Percentiles rank a stretch among this genome's conserved stretches.
Evolutionary conservation across 2,888 invertebrate species (phyloP).

Genomic region (Rhagophthalmus giganteus): DNA sequence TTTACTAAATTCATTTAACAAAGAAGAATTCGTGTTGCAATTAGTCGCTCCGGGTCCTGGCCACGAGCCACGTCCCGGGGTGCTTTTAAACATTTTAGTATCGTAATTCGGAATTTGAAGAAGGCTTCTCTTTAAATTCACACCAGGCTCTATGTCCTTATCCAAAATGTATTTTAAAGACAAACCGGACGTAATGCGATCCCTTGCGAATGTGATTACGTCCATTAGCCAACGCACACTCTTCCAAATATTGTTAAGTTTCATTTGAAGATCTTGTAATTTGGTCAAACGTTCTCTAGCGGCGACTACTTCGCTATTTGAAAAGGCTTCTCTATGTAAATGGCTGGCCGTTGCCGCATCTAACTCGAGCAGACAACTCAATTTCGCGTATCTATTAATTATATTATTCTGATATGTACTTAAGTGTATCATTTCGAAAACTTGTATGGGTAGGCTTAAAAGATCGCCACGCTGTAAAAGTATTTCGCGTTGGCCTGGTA

Average conservation of each 20-base stretch:
- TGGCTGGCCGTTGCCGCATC: conserved; percentile 91
- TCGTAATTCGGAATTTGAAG: conserved; percentile 73
- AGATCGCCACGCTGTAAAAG: conserved; percentile 83
- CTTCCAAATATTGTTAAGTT: conserved; percentile 89
- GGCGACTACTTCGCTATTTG: conserved; percentile 79
- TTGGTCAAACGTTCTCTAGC: conserved; percentile 84
- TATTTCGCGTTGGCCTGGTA: conserved; percentile 83
- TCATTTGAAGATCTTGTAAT: conserved; percentile 81
- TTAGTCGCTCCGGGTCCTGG: conserved; percentile 73
- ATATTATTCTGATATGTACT: conserved; percentile 91
- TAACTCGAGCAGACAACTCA: conserved; percentile 91
- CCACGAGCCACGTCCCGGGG: conserved; percentile 82
- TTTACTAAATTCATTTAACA: conserved; percentile 72
- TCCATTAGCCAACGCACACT: conserved; percentile 95
- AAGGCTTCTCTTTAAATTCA: conserved; percentile 60
- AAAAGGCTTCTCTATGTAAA: conserved; percentile 92
- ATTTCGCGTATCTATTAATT: conserved; percentile 85
- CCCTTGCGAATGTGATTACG: conserved; percentile 90
- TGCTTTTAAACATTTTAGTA: conserved; percentile 73
- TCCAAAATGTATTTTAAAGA: conserved; percentile 56
- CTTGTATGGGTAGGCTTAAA: conserved; percentile 88
- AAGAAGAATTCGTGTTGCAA: conserved; percentile 53
- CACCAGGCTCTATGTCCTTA: conserved; percentile 45
- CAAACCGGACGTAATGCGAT: conserved; percentile 60
- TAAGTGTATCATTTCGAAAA: conserved; percentile 92